Evolutionary conservation across 2,888 invertebrate species (phyloP).

Genomic region (Pocota personata): DNA sequence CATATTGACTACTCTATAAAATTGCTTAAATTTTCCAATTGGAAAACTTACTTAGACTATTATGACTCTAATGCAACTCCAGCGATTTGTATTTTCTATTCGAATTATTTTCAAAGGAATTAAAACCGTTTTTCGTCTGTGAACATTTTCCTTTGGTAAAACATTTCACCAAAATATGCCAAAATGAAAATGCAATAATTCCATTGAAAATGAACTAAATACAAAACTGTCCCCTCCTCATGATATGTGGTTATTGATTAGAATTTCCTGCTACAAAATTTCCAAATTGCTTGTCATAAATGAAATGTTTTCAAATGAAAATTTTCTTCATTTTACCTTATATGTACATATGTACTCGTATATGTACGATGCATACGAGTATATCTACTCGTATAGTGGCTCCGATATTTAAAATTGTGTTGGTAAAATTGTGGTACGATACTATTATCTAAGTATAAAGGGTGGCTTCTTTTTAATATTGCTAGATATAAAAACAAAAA

Average conservation of each 20-base stretch:
- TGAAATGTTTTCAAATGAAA: constrained; percentile 26
- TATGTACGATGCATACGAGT: too few species aligned
- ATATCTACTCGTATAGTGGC: too few species aligned
- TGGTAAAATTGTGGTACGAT: too few species aligned
- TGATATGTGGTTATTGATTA: constrained; percentile 34
- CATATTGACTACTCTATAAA: too few species aligned
- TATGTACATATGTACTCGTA: neutral
- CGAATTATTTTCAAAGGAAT: neutral
- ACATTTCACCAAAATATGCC: neutral
- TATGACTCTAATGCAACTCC: neutral
- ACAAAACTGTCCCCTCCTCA: neutral
- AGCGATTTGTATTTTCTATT: neutral
- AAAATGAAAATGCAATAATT: constrained; percentile 18
- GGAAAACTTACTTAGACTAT: neutral
- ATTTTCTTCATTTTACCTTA: neutral
- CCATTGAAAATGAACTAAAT: constrained; percentile 95
- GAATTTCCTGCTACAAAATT: too few species aligned
- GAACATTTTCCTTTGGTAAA: neutral
- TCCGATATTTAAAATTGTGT: too few species aligned
- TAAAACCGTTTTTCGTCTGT: neutral
- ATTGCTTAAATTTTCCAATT: neutral
- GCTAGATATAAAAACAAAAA: too few species aligned
- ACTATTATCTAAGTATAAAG: too few species aligned
- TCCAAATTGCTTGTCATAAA: constrained; percentile 46
- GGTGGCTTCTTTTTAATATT: too few species aligned